These are phyloP conservation scores for Margaritifera margaritifera DNA, from an alignment of 2,888 invertebrate genomes.

Conservation along the genomic window DNA sequence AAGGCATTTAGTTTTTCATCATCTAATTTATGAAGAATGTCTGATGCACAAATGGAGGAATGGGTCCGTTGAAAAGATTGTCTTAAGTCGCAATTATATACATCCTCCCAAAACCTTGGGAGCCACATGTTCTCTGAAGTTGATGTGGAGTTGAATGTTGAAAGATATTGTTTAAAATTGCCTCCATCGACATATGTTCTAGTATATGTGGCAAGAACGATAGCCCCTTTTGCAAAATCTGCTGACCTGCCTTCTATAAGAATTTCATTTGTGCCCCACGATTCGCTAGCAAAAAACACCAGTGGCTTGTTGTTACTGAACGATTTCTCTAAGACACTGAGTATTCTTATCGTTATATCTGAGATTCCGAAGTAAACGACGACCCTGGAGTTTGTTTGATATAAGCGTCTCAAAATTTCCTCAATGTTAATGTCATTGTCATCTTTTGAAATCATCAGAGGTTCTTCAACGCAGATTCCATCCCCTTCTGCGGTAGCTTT, in stretches of 20 bases:
- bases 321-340: slow-evolving; percentile 28
- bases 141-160: slow-evolving; percentile 17
- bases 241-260: slow-evolving; percentile 32
- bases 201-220: slow-evolving; percentile 45
- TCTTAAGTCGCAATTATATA: slow-evolving; percentile 48
- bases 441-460: slow-evolving; percentile 33
- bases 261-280: slow-evolving; percentile 50
- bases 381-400: slow-evolving; percentile 28
- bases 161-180: slow-evolving; percentile 30
- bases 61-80: slow-evolving; percentile 41
- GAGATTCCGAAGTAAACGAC: slow-evolving; percentile 55
- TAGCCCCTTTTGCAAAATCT: slow-evolving; percentile 43
- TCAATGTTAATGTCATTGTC: slow-evolving; percentile 9
- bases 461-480: slow-evolving; percentile 55
- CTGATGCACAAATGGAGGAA: slow-evolving; percentile 14
- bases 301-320: slow-evolving; percentile 14
- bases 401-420: slow-evolving; percentile 14
- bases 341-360: slow-evolving; percentile 37
- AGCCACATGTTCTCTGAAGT: slow-evolving; percentile 47
- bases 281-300: slow-evolving; percentile 59
- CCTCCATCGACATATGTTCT: slow-evolving; percentile 12
- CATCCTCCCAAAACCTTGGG: slow-evolving; percentile 49
- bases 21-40: slow-evolving; percentile 7
- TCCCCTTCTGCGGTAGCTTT: slow-evolving; percentile 31
- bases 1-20: slow-evolving; percentile 18